Base-by-base conservation (phyloP, 1,140 invertebrate species). In the Helicorthomorpha holstii region DNA sequence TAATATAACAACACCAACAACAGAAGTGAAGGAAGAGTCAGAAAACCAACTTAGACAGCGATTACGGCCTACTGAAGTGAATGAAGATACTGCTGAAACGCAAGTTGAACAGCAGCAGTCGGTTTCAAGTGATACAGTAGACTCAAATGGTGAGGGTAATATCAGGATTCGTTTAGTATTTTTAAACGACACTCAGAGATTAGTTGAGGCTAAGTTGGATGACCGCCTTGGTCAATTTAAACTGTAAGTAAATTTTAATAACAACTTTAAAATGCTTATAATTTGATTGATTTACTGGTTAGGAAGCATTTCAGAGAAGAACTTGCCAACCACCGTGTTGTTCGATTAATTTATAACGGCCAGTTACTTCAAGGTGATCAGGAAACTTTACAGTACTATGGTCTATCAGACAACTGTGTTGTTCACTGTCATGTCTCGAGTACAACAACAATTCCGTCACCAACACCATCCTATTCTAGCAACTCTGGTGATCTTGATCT, bases 341-440 rank as follows among this genome's bases (percentile, higher is more conserved):
- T 93, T 23, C 77, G 85, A 21, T 69, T 93, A 45, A 86, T 93
- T 47, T 91, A 86, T 64, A 87, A 88, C 65, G 88, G 88, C 12
- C 82, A 85, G 58, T 78, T 90, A 43, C 67, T 93, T 21, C 74
- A 79, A 53, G 77, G 81, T 55, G 86, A 90, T 55, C 73, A 67
- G 48, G 73, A 77, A 54, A 88, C 85, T 7, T 66, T 93, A 41
- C 73, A 81, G 54, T 77, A 75, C 23, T 85, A 78, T 68, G 85
- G 86, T 19, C 71, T 93, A 29, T 81, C 78, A 62, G 78, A 91
- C 64, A 84, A 86, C 60, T 87, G 84, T 65, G 85, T 90, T 2
- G 80, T 93, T 22, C 87, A 91, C 65, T 89, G 85, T 66, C 71
- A 90, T 23, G 79, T 91, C 46, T 7, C 48, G 61, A 61, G 12